These are phyloP conservation scores for Lochmaea crataegi DNA, from an alignment of 2,888 invertebrate species.

Conservation along the genomic window DNA sequence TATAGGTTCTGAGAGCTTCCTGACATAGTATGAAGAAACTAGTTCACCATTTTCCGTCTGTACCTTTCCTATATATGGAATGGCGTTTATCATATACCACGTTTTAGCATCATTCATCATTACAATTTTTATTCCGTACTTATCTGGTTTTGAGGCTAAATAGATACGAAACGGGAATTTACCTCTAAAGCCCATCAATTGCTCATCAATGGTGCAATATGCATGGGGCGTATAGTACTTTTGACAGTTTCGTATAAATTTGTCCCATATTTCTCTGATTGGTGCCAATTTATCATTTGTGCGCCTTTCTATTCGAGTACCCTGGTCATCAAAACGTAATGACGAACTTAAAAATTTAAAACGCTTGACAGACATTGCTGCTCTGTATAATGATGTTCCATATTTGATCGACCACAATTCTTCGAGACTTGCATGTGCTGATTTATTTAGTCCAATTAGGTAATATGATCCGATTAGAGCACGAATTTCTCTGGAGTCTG, in stretches of 20 bases:
- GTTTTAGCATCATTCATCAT: conserved; percentile 41
- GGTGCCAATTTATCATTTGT: conserved; percentile 40
- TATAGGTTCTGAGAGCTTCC: conserved; percentile 36
- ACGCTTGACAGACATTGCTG: background rate
- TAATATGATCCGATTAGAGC: too few species aligned
- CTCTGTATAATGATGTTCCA: background rate
- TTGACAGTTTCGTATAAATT: conserved; percentile 38
- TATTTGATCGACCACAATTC: too few species aligned
- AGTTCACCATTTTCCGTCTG: conserved; percentile 33
- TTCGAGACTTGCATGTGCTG: too few species aligned
- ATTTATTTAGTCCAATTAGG: too few species aligned
- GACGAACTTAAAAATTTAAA: background rate
- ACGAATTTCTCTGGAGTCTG: too few species aligned
- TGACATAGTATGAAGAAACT: conserved; percentile 32
- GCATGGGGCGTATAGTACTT: conserved; percentile 38
- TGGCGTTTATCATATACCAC: conserved; percentile 44
- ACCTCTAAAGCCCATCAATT: conserved; percentile 42
- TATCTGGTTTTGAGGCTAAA: conserved; percentile 43
- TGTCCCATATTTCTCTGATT: conserved; percentile 38
- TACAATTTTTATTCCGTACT: conserved; percentile 42
- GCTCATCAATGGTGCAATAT: conserved; percentile 44
- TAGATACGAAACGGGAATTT: conserved; percentile 42
- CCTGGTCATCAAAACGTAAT: conserved; percentile 4
- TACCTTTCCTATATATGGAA: conserved; percentile 44
- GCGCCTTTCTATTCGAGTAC: conserved; percentile 29